Percentiles rank a stretch among this genome's conserved stretches.
Evolutionary conservation across 2,113 vertebrate species (phyloP).

Genomic region (Podarcis raffonei): DNA sequence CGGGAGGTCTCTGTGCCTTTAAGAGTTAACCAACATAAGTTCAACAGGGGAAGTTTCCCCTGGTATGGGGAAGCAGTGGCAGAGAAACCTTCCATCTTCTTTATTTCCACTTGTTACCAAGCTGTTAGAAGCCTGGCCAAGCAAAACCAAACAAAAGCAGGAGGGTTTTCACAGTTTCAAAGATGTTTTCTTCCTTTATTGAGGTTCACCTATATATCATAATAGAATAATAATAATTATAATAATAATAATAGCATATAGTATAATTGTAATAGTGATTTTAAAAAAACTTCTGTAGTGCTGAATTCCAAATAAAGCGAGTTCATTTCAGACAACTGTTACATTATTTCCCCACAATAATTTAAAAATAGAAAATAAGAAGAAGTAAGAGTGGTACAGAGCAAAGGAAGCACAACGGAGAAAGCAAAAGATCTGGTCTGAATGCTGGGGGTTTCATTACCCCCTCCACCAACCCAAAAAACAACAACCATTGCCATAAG

Average conservation of each 20-base stretch:
- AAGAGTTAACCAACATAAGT: not conserved
- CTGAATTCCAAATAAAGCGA: not conserved
- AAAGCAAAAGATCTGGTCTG: no score
- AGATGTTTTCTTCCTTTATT: not conserved
- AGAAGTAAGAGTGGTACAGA: not conserved
- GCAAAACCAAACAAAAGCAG: not conserved
- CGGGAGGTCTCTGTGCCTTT: not conserved
- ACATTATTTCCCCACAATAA: not conserved
- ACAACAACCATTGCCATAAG: not conserved
- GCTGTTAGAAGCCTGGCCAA: not conserved
- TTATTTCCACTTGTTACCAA: not conserved
- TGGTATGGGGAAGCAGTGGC: not conserved
- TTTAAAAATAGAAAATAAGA: not conserved
- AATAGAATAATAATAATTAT: not conserved
- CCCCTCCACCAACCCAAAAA: not conserved
- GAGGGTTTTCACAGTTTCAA: not conserved
- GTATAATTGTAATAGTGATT: not conserved
- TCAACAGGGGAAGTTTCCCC: not conserved
- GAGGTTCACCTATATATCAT: not conserved
- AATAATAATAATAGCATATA: not conserved
- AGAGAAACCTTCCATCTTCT: not conserved
- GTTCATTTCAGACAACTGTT: not conserved
- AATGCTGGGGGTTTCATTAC: no score
- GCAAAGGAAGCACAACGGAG: not conserved
- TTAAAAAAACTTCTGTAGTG: not conserved